Conservation (phyloP, 2,888 invertebrate species). For the Cepaea hortensis region DNA sequence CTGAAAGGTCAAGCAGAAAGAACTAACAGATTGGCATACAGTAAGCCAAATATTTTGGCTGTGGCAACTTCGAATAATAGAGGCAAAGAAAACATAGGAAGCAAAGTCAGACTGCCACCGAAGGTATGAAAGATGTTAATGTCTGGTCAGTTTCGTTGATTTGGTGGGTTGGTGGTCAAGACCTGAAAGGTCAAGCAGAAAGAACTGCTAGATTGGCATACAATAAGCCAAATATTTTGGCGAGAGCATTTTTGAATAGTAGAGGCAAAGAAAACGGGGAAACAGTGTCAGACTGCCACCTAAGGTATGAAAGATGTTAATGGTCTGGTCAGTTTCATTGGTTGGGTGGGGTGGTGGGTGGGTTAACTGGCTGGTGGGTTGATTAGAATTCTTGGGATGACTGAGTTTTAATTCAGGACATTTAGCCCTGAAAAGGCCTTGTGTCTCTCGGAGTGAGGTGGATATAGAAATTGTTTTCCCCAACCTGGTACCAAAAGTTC, state of each 20-base stretch:
- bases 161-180: not conserved
- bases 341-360: no score
- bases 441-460: no score
- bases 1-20: slow-evolving; percentile 42
- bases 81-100: slow-evolving; percentile 40
- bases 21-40: slow-evolving; percentile 52
- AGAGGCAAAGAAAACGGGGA: slow-evolving; percentile 38
- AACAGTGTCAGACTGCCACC: slow-evolving; percentile 51
- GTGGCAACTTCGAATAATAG: not conserved
- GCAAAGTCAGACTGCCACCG: slow-evolving; percentile 52
- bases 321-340: no score
- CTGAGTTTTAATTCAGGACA: no score
- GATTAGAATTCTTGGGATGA: no score
- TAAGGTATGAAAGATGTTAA: slow-evolving; percentile 41
- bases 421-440: no score
- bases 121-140: slow-evolving; percentile 42
- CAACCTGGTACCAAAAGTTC: no score
- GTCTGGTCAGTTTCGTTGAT: no score
- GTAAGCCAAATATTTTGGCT: not conserved
- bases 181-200: slow-evolving; percentile 35
- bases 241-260: not conserved
- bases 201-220: slow-evolving; percentile 53
- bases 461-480: no score
- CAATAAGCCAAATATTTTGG: not conserved
- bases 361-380: no score